These are phyloP conservation scores for Nephrotoma appendiculata DNA, from an alignment of 2,888 invertebrate species.

Conservation along the genomic window DNA sequence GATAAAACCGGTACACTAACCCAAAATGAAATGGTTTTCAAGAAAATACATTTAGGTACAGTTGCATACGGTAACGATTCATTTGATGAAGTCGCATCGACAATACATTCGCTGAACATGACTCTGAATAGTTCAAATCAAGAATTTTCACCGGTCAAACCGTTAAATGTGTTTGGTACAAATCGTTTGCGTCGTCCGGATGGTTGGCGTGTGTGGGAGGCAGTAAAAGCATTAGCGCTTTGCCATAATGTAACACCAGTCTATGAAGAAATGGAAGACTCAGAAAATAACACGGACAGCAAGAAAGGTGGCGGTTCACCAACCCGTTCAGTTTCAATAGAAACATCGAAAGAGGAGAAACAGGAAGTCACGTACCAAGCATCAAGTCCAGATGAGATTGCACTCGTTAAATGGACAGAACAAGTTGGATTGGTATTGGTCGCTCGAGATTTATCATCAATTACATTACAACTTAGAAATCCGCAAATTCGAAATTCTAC, in stretches of 20 bases:
- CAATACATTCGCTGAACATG: conserved; percentile 23
- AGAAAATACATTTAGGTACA: conserved; percentile 86
- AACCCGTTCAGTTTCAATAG: conserved; percentile 29
- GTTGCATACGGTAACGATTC: conserved; percentile 69
- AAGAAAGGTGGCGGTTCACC: conserved; percentile 23
- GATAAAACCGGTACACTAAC: conserved; percentile 98
- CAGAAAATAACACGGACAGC: conserved; percentile 4
- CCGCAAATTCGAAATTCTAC: conserved; percentile 10
- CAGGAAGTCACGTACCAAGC: conserved; percentile 45
- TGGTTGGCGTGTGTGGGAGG: conserved; percentile 67
- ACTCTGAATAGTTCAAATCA: conserved; percentile 18
- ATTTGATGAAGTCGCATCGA: conserved; percentile 29
- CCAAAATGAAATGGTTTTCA: conserved; percentile 98
- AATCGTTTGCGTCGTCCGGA: conserved; percentile 47
- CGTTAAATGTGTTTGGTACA: conserved; percentile 13
- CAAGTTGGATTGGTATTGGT: conserved; percentile 52
- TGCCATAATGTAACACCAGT: conserved; percentile 99
- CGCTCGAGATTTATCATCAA: conserved; percentile 42
- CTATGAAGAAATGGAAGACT: conserved; percentile 47
- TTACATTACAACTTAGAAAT: conserved; percentile 32
- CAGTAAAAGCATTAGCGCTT: conserved; percentile 84
- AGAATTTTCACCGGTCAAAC: conserved; percentile 13
- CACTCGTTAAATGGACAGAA: conserved; percentile 81
- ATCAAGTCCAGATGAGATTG: conserved; percentile 88
- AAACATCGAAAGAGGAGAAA: conserved; percentile 20